Base-by-base conservation (phyloP, 2,113 vertebrate genomes). In the Myrmecophaga tridactyla region DNA sequence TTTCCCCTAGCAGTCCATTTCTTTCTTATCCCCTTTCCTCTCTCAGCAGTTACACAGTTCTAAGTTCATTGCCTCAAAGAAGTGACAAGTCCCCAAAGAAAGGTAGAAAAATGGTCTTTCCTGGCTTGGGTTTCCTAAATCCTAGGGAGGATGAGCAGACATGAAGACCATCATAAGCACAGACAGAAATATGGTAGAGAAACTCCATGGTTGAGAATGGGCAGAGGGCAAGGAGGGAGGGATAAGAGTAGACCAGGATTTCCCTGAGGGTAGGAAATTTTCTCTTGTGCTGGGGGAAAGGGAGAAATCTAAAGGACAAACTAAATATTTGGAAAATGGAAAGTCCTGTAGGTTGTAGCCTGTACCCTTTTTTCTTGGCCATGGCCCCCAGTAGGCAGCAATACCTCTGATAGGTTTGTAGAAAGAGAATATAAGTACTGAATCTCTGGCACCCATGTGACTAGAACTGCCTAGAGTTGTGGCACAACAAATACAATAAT, bases 271-370 rank as follows among this genome's bases (percentile, higher is more conserved):
- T 58, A 72, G 6, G 21, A 69, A 86, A 87, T 36, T 48, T 85
- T 13, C 39, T 92, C 58, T 56, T 83, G 36, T 9, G 43, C 23
- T 84, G 29, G 29, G 70, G 86, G 4, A 77, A n/a, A 75, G 29
- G 34, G 36, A 83, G 17, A 93, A 72, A 77, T 78, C 43, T 4
- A 41, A 65, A 31, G 14, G 65, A 51, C 29, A 87, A 46, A 72
- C 53, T 39, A 83, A 81, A 15, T 69, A 93, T 89, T 65, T 96
- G 31, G 73, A 83, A 87, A 87, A 90, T 4, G 67, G n/a, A n/a
- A 15, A 62, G 25, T 63, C 25, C 27, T 94, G 15, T 46, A 31
- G 76, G 88, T 4, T 70, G 18, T 69, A 65, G 27, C 14, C 36
- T 67, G 4, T 43, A 27, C 1, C 1, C n/a, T 48, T 58, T 96